phyloP scores from a whole-genome alignment of 2,888 invertebrate genomes.

The Parnassius apollo region DNA sequence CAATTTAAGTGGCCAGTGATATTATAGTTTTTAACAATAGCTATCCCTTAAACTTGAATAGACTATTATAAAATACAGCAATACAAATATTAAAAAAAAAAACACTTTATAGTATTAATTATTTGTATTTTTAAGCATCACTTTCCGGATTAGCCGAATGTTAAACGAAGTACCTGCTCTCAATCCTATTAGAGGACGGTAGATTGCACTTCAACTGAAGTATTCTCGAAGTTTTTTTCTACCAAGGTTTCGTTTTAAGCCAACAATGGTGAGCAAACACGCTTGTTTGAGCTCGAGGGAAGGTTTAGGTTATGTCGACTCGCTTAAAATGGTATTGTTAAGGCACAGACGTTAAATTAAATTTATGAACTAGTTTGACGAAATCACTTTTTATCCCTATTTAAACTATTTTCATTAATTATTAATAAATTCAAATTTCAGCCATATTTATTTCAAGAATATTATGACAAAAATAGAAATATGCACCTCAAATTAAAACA shows the following conservation, averaged over 20 bases:
- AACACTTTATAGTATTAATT: not conserved
- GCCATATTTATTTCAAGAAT: too few species aligned
- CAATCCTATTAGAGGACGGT: constrained; percentile 65
- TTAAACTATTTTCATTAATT: too few species aligned
- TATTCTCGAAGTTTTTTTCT: constrained; percentile 37
- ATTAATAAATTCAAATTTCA: too few species aligned
- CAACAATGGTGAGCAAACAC: constrained; percentile 58
- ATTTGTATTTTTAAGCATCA: constrained; percentile 18
- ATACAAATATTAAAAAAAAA: constrained; percentile 2
- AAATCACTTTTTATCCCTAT: too few species aligned
- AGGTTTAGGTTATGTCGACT: constrained; percentile 50
- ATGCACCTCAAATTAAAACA: too few species aligned
- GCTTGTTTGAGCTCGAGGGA: constrained; percentile 57
- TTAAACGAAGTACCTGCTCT: constrained; percentile 33
- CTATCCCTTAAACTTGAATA: not conserved
- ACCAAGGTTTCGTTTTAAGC: constrained; percentile 50
- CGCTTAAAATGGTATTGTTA: constrained; percentile 48
- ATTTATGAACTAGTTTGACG: not conserved
- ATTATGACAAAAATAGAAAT: too few species aligned
- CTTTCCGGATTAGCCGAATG: constrained; percentile 11
- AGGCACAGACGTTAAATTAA: constrained; percentile 28
- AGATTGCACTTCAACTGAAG: constrained; percentile 49
- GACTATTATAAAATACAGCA: not conserved
- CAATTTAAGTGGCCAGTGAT: not conserved
- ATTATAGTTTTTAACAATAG: not conserved